phyloP scores from a whole-genome alignment of 2,113 vertebrate genomes.

The Camelus dromedarius region DNA sequence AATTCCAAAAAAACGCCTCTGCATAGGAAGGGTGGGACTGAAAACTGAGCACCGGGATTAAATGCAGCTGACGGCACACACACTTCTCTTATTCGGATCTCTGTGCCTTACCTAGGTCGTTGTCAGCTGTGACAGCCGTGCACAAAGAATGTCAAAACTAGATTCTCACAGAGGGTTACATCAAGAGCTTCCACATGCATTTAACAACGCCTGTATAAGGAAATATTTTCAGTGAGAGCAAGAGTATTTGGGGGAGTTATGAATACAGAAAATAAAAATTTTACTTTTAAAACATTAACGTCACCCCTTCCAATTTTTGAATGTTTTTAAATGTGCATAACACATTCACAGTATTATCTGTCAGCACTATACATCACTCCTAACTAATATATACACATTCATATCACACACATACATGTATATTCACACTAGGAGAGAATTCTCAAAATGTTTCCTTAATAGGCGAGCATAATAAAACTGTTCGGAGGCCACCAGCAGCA shows the following conservation, averaged over 20 bases:
- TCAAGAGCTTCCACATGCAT: not conserved
- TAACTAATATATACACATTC: not conserved
- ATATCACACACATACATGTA: not conserved
- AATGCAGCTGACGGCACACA: not conserved
- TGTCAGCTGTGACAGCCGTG: not conserved
- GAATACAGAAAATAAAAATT: not conserved
- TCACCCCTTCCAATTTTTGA: not conserved
- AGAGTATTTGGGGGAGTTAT: not conserved
- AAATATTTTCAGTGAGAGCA: conserved; percentile 3
- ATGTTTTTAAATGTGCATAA: not conserved
- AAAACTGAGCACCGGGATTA: not conserved
- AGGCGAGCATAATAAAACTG: not conserved
- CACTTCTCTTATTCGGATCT: not conserved
- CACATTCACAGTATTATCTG: not conserved
- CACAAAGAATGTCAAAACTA: not conserved
- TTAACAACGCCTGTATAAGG: not conserved
- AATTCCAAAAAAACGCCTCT: not conserved
- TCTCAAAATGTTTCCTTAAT: not conserved
- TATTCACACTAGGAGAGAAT: not conserved
- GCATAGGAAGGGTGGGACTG: not conserved
- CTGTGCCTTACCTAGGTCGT: not conserved
- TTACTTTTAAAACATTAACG: not conserved
- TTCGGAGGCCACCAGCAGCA: conserved; percentile 10
- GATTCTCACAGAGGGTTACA: not conserved
- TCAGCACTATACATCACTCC: not conserved